phyloP scores from a whole-genome alignment of 1,140 invertebrate genomes.

The Tigriopus japonicus region DNA sequence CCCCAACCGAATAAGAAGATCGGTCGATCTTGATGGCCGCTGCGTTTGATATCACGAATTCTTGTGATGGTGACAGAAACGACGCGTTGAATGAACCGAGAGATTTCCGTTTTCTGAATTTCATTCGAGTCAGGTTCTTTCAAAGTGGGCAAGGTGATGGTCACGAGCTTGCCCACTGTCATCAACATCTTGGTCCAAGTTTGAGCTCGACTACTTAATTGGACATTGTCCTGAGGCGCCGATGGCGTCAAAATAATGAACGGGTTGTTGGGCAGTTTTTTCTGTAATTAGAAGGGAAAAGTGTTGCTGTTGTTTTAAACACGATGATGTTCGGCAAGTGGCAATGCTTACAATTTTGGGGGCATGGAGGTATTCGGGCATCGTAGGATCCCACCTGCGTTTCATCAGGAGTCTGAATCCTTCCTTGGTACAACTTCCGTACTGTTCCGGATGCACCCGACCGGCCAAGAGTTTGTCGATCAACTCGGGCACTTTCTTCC shows the following conservation, averaged over 20 bases:
- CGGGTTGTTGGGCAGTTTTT: constrained; percentile 49
- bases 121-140: not conserved
- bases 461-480: constrained; percentile 49
- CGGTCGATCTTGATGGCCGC: constrained; percentile 43
- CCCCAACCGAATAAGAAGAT: constrained; percentile 58
- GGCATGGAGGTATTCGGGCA: constrained; percentile 28
- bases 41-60: constrained; percentile 41
- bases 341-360: constrained; percentile 34
- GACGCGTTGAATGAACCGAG: constrained; percentile 41
- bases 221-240: constrained; percentile 26
- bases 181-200: constrained; percentile 49
- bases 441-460: constrained; percentile 23
- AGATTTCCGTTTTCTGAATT: too few species aligned
- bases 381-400: constrained; percentile 53
- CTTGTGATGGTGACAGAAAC: constrained; percentile 44
- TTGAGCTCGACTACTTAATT: constrained; percentile 33
- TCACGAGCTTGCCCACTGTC: constrained; percentile 45
- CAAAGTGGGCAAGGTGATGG: constrained; percentile 28
- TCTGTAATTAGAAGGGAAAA: constrained; percentile 28
- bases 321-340: too few species aligned
- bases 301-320: too few species aligned
- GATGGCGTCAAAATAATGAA: constrained; percentile 46
- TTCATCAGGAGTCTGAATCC: constrained; percentile 45
- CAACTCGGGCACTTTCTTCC: constrained; percentile 50
- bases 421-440: constrained; percentile 25